Base-by-base conservation (phyloP, 2,888 invertebrate species). In the Synergus itoensis region DNA sequence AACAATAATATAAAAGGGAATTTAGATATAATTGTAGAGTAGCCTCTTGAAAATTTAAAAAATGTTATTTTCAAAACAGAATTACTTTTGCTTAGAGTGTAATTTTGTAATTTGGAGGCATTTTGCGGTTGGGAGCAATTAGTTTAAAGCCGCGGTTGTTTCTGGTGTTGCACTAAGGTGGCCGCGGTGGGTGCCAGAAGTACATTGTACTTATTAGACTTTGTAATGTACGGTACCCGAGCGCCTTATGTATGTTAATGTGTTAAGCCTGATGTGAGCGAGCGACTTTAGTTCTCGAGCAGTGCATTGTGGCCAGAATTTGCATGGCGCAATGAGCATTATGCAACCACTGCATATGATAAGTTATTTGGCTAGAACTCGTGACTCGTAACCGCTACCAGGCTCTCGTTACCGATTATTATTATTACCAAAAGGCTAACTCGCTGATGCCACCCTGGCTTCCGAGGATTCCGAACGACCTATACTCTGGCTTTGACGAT, bases 231-330 rank as follows among this genome's bases (percentile, higher is more conserved):
- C 77, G 79, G 80, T 81, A 84, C 80, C 77, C 69, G 79, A 80
- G 73, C 73, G 84, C 84, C 88, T 88, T 87, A 85, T 85, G 86
- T 88, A 88, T 86, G 88, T 87, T 89, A 88, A 89, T 88, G 81
- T 88, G 81, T 86, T 87, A 87, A 88, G 87, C 82, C 83, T 84
- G 87, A 87, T 88, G 67, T 45, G 67, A 41, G 84, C 81, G 84
- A 82, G 82, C 43, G 69, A 69, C 69, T 69, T 69, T 69, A 69
- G 69, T 43, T 48, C 28, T 45, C n/a, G 80, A 75, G 81, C 79
- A 62, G 75, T 80, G 81, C 81, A 84, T 83, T 83, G 82, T 82
- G 82, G 78, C 53, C 73, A 73, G 69, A 78, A 80, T 81, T 81
- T 80, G 78, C 79, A 77, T 76, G 73, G 76, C 12, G 78, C 81